These are phyloP conservation scores for Pluvianellus socialis DNA, from an alignment of 2,113 vertebrate genomes.

Conservation along the genomic window DNA sequence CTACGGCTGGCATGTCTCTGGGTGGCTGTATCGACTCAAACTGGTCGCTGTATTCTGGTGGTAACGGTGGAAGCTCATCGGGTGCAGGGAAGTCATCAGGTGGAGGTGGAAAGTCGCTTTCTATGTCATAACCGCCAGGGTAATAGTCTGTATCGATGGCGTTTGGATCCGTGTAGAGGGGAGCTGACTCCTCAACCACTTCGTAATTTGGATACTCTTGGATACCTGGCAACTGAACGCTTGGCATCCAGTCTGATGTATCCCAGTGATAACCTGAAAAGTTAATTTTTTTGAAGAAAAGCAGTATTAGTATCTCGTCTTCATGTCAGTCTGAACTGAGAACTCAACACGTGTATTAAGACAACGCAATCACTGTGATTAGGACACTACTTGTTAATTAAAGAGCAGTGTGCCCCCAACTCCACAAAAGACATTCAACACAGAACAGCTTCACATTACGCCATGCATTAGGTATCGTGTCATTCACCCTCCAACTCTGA, in stretches of 20 bases:
- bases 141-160: constrained; percentile 98
- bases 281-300: not conserved
- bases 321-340: not conserved
- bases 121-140: constrained; percentile 95
- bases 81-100: constrained; percentile 89
- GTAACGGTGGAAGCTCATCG: constrained; percentile 89
- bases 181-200: constrained; percentile 87
- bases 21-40: constrained; percentile 87
- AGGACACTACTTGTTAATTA: not conserved
- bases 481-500: not conserved
- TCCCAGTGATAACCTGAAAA: constrained; percentile 97
- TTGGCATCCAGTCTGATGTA: constrained; percentile 99
- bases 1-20: constrained; percentile 75
- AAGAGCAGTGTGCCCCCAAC: not conserved
- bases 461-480: not conserved
- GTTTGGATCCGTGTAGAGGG: constrained; percentile 88
- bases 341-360: not conserved
- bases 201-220: constrained; percentile 97
- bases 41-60: constrained; percentile 85
- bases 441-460: not conserved
- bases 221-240: constrained; percentile 95
- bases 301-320: not conserved
- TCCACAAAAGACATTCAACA: constrained; percentile 3
- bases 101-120: constrained; percentile 95
- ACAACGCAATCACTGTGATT: not conserved